Conservation (phyloP, 30 jellyfish, hydroid and myxozoan species). For the Cassiopea xamachana region DNA sequence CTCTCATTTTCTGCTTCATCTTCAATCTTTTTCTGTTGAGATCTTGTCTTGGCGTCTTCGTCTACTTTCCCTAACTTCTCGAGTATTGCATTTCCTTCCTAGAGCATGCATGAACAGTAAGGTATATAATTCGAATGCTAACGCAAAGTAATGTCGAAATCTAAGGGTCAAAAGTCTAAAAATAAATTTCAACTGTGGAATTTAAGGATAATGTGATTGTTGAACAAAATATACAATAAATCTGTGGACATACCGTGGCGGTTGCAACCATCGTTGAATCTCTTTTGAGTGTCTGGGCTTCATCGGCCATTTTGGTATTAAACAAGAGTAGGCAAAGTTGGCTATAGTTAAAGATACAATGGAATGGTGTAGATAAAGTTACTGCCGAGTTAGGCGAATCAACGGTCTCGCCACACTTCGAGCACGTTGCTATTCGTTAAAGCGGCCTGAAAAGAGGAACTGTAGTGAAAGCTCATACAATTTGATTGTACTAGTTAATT, state of each 20-base stretch:
- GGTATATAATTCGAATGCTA: neutral
- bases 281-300: slow-evolving; percentile 70
- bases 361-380: neutral
- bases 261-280: slow-evolving; percentile 81
- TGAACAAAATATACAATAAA: neutral
- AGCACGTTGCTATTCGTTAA: slow-evolving; percentile 40
- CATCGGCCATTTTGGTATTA: slow-evolving; percentile 49
- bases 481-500: slow-evolving; percentile 42
- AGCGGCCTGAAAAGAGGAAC: slow-evolving; percentile 45
- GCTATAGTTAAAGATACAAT: neutral
- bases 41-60: slow-evolving; percentile 76
- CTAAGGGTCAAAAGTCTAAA: neutral
- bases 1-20: slow-evolving; percentile 45
- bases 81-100: slow-evolving; percentile 73
- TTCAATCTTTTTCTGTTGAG: slow-evolving; percentile 74
- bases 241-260: slow-evolving; percentile 67
- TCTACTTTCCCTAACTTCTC: slow-evolving; percentile 74
- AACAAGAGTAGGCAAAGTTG: neutral
- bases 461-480: slow-evolving; percentile 9
- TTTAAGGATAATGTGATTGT: too few species aligned
- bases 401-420: slow-evolving; percentile 1
- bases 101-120: neutral
- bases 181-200: neutral
- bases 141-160: neutral
- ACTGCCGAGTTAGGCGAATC: neutral